Evolutionary conservation across 2,888 invertebrate species (phyloP), one percentile per base, ranked within the genome.

Genomic region (Anagyrus pseudococci): DNA sequence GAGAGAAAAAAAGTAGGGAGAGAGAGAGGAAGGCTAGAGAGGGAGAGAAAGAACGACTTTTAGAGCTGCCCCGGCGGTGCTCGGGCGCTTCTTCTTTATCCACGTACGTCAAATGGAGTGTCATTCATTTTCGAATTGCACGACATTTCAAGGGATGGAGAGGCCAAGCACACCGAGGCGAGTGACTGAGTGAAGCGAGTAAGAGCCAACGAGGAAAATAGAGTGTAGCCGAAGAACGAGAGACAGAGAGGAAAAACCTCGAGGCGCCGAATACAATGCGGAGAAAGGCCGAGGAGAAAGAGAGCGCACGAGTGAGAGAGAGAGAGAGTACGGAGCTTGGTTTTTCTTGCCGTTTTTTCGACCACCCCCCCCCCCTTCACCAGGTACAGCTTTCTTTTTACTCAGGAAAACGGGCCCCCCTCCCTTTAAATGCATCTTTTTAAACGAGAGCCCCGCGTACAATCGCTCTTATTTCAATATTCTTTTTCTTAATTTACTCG

Each of bases 101-200:
- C 54, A 40, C 61, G 61, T 55, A 62, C 64, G 67, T 67, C 67
- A 65, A 73, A 73, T 71, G 71, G 70, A 77, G 74, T 74, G 70
- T 71, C 73, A 73, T 75, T 72, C 75, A 74, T 76, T 76, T 75
- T 72, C 72, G 69, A 73, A 73, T 71, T 72, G 76, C 68, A 67
- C 70, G 72, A 72, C 69, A 71, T 72, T 71, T 70, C 55, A 64
- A 59, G 62, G 61, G 62, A 57, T 23, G 52, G 29, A 29, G 10
- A 29, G 29, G 6, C 10, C 29, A 29, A 4, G 10, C 29, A 29
- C 29, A 29, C 29, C 29, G 29, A 29, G 29, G 4, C 10, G 48
- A 50, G 49, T 15, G 46, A 22, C 33, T 8, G 53, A 56, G 55
- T 37, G 40, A 13, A 53, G 59, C 66, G 62, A 64, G 59, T 53